phyloP scores from a whole-genome alignment of 2,797 vertebrate species.

The Poeciliopsis turneri region DNA sequence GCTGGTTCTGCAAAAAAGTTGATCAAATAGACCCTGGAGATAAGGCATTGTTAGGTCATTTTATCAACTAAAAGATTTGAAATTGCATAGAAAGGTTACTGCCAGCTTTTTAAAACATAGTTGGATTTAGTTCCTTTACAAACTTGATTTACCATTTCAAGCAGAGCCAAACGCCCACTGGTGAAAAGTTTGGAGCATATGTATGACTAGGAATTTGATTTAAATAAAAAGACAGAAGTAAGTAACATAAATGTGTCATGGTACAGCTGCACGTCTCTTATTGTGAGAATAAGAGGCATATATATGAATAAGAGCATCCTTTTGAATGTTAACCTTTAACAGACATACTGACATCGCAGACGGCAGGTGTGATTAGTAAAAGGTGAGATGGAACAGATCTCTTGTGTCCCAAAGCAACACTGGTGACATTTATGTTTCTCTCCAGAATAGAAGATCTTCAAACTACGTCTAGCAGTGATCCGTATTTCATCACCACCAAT shows the following conservation, averaged over 20 bases:
- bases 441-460: neutral
- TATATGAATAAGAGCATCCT: neutral
- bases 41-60: neutral
- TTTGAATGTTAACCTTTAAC: neutral
- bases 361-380: neutral
- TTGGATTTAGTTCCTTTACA: neutral
- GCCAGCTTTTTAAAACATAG: neutral
- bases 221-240: neutral
- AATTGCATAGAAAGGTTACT: neutral
- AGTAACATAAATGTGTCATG: neutral
- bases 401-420: neutral
- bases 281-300: neutral
- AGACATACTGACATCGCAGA: neutral
- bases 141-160: neutral
- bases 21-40: neutral
- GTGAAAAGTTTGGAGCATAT: neutral
- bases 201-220: neutral
- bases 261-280: neutral
- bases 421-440: neutral
- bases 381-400: neutral
- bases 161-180: neutral
- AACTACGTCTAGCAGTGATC: neutral
- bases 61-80: neutral
- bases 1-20: no score
- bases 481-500: neutral